Evolutionary conservation across 1,140 invertebrate genomes (phyloP).

Genomic region (Drosophila baimaii): DNA sequence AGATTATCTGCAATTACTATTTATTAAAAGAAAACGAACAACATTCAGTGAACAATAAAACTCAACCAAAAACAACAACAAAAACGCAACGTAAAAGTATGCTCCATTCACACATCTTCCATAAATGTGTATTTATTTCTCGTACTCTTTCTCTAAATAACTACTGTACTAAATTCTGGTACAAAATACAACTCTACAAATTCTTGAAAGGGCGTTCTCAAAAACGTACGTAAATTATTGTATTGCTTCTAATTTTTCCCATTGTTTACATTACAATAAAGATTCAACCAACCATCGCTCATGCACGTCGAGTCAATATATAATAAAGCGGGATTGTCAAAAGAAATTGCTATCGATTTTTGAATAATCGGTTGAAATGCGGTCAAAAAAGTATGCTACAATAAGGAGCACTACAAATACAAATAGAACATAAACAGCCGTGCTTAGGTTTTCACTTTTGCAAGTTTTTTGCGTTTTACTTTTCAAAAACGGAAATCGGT

Average conservation of each 20-base stretch:
- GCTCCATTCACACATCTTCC: background rate
- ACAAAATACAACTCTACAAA: constrained; percentile 5
- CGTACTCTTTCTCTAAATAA: background rate
- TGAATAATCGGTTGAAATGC: background rate
- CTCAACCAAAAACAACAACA: background rate
- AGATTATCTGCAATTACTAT: background rate
- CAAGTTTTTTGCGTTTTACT: too few relatives aligned
- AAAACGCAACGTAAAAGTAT: background rate
- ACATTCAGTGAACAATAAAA: background rate
- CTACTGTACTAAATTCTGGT: constrained; percentile 1
- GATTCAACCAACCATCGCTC: background rate
- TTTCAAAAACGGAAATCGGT: too few relatives aligned
- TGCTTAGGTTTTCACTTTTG: too few relatives aligned
- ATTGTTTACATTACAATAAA: background rate
- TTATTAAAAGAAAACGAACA: background rate
- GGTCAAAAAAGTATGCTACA: background rate
- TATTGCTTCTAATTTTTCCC: background rate
- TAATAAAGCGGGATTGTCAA: background rate
- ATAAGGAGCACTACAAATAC: too few relatives aligned
- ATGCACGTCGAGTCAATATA: background rate
- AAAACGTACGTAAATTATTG: constrained; percentile 15
- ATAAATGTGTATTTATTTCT: background rate
- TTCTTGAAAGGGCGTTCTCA: background rate
- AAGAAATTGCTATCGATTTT: background rate
- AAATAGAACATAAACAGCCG: too few relatives aligned